These are phyloP conservation scores for Globia sparganii DNA, from an alignment of 2,888 invertebrate genomes.

Conservation along the genomic window DNA sequence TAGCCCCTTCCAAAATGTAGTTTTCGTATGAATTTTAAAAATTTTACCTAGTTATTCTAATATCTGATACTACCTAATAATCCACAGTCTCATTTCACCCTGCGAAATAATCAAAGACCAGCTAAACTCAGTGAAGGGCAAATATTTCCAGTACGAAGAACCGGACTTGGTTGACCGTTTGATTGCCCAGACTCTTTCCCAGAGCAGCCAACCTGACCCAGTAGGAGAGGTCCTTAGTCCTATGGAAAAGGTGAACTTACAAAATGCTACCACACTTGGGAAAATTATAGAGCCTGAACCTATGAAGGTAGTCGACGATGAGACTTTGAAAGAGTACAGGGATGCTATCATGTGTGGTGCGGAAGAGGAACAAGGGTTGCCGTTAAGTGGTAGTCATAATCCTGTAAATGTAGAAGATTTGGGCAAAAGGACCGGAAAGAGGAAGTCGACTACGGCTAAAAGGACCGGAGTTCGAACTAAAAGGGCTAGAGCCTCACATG, in stretches of 20 bases:
- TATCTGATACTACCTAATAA: background rate
- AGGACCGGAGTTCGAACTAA: conserved; percentile 71
- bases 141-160: conserved; percentile 72
- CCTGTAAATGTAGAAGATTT: conserved; percentile 71
- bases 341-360: conserved; percentile 71
- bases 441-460: conserved; percentile 67
- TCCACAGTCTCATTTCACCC: conserved; percentile 68
- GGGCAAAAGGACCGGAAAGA: conserved; percentile 68
- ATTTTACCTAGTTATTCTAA: background rate
- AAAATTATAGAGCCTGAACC: conserved; percentile 67
- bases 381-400: conserved; percentile 73
- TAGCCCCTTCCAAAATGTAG: too few relatives aligned
- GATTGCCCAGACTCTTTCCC: conserved; percentile 75
- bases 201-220: conserved; percentile 73
- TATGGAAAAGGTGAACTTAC: conserved; percentile 73
- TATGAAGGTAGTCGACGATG: conserved; percentile 63
- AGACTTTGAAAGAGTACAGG: conserved; percentile 76
- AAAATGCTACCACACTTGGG: conserved; percentile 71
- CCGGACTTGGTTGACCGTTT: conserved; percentile 73
- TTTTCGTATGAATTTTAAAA: too few relatives aligned
- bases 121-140: conserved; percentile 68
- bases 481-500: conserved; percentile 55
- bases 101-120: conserved; percentile 69
- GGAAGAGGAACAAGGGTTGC: conserved; percentile 67
- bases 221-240: conserved; percentile 76